Base-by-base conservation (phyloP, 2,888 invertebrate species). In the Drosophila pseudotalamancana region DNA sequence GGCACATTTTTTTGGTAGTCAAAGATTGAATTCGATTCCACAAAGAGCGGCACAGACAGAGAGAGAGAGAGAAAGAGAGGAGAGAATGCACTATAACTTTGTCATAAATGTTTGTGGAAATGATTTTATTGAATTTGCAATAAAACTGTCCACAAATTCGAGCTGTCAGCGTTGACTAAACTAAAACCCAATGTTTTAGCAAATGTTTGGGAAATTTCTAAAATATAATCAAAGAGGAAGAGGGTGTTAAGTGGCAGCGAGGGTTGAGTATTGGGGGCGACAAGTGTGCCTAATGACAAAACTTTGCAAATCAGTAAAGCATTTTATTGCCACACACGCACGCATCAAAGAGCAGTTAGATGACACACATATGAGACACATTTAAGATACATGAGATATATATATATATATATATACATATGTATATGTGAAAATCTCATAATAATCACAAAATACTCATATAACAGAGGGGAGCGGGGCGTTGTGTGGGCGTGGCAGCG, bases 211-310 rank as follows among this genome's bases (percentile, higher is more conserved):
- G 66, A 65, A 78, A 77, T 65, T n/a, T 82, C 73, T 46, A 79
- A 78, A 76, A 76, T 72, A 57, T 53, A 82, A 55, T 67, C 63
- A 59, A 62, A 54, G 16, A 25, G 12, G 37, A n/a, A 5, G 8
- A n/a, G 18, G 42, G 27, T 25, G 4, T 4, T 29, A 37, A 18
- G 35, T 4, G 11, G 9, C 14, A 19, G 40, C 51, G 48, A 50
- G 55, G 8, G 6, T 11, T 29, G 29, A 1, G 1, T 37, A 53
- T 29, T 57, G 46, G 68, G 48, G 67, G 55, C 77, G 45, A 49
- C 86, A 70, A 77, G 74, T 79, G 86, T 82, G 74, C 77, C 72
- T 82, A 82, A 82, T 82, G 81, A 79, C 77, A 85, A 85, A 82
- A 82, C 67, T 82, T 82, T 85, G 74, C 62, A 74, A 85, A 85